Base-by-base conservation (phyloP, 1,140 invertebrate genomes). In the Pseudomyrmex sp. region DNA sequence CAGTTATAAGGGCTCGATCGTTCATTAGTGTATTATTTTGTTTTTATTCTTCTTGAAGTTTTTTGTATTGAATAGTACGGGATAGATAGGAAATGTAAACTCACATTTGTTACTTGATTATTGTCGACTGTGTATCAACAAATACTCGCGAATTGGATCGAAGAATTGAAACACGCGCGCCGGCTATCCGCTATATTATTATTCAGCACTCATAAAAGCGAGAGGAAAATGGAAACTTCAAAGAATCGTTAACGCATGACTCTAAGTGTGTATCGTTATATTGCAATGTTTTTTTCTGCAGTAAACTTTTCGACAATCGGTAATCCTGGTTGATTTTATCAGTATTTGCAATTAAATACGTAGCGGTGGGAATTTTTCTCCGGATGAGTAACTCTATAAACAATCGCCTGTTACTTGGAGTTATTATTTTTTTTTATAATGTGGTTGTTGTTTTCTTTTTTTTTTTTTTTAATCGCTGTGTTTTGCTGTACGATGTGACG, bases 101-200 rank as follows among this genome's bases (percentile, higher is more conserved):
- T 35, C 35, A 35, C 35, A 35, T 35, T 80, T 59, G 66, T 80
- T 59, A 80, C 76, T 80, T 70, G 66, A 72, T 80, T 80, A 80
- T 80, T 80, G 76, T 80, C 76, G 76, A 80, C 54, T 80, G 76
- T 50, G 66, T 80, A 72, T 48, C 76, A 80, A 80, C 68, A 70
- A 61, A 80, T 80, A 70, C 44, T 80, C 54, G 66, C 76, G 66
- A 80, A 80, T 80, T 54, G 72, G 59, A 80, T 66, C 65, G 74
- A 76, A 46, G 61, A 70, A 48, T 59, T 26, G 54, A 72, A 70
- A 35, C 35, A 35, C 35, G 35, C 35, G 76, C 70, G 54, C 48
- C 35, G 70, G 68, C 48, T 59, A 18, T 54, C 23, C 44, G 12
- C 20, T 69, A 58, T n/a, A 69, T n/a, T n/a, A 69, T n/a, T 48